Base-by-base conservation (phyloP, 1,140 invertebrate genomes). In the Centruroides vittatus region DNA sequence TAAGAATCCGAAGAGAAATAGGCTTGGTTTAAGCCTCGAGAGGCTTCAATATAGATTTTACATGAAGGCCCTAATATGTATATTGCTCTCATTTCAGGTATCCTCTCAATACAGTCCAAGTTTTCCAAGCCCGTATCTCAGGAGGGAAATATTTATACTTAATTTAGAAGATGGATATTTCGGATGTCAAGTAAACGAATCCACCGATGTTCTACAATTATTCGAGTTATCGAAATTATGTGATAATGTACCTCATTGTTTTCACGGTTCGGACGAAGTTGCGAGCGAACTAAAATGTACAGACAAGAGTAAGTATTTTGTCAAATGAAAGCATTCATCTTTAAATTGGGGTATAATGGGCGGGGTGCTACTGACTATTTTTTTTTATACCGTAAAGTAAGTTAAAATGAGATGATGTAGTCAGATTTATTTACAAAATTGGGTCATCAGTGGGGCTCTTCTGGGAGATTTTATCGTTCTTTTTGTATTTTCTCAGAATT, bases 131-230 rank as follows among this genome's bases (percentile, higher is more conserved):
- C 64, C 66, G 6, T 64, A 59, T 13, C 47, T 69, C 34, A 66
- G 70, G 60, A 79, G 85, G 76, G 90, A 94, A 82, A 86, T 94
- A 76, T 95, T 96, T 79, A 91, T 94, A 79, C 81, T 96, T 73
- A 93, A 94, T 78, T 81, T 94, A 75, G 91, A 95, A 81, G 90
- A 94, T 79, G 92, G 92, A 68, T 94, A 91, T 76, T 96, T 96
- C 78, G 92, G 89, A 65, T 96, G 92, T 78, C 92, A 96, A 82
- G 89, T 94, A 62, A 96, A 96, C 79, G 88, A 90, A 77, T 93
- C 90, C 59, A 89, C 86, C 68, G 89, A 94, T 76, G 85, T 95
- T 70, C 80, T 96, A 71, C 90, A 95, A 80, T 79, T 95, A 69
- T 91, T 92, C 78, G 88, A 94, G 81, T 78, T 96, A 70, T 93